Base-by-base conservation (phyloP, 2,797 vertebrate genomes). In the Eupleurogrammus muticus region DNA sequence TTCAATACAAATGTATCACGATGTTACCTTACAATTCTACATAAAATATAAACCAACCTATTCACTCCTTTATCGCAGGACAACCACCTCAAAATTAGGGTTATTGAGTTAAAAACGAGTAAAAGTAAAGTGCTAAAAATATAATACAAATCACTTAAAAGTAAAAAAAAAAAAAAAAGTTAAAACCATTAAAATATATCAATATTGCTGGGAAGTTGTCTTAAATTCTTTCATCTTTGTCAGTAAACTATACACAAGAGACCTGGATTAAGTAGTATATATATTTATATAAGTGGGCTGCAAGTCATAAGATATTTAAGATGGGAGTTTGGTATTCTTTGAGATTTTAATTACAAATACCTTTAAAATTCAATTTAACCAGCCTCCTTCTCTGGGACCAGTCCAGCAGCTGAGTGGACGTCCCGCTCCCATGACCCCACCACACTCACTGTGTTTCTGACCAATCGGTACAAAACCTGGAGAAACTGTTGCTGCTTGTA, bases 61-160 rank as follows among this genome's bases (percentile, higher is more conserved):
- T 16, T 61, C 69, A 62, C 61, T 79, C 58, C 60, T 53, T 66
- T 62, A 59, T 44, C 1, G 10, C 67, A 77, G 47, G 49, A 42
- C 49, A 63, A 65, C 50, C 66, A 65, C 36, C 66, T 75, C 50
- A 68, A 59, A 80, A 81, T 65, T 44, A 68, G n/a, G 20, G 61
- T 60, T 81, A 77, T 5, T 56, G 42, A 36, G 32, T 78, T 66
- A 74, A 86, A 81, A 77, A 59, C 0, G 9, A 67, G 11, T 65
- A 58, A 58, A 51, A 64, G 4, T 84, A 88, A 91, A 90, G 87
- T 89, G 89, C 87, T 81, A 87, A 75, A 82, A 83, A 81, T 76
- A 71, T 47, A 68, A 77, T 61, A 77, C 70, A 72, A 78, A 73
- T 80, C 50, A 74, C 52, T 75, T 81, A 54, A 74, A 81, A 59